Conservation (phyloP, 2,888 invertebrate species). For the Clanis bilineata region DNA sequence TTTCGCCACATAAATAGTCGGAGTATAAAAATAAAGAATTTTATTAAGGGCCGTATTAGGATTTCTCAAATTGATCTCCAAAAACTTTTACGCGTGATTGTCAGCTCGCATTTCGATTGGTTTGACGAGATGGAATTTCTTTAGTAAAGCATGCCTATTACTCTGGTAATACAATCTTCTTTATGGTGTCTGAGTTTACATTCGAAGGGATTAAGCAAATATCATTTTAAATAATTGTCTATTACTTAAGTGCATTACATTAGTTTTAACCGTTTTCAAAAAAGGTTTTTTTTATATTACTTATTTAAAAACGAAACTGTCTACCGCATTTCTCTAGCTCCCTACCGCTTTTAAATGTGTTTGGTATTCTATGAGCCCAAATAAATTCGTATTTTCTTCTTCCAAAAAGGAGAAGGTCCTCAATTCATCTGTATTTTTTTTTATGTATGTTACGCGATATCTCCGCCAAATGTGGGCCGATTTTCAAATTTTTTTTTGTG, state of each 20-base stretch:
- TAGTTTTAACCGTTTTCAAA: not conserved
- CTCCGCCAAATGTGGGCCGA: too few relatives aligned
- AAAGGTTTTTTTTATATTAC: too few relatives aligned
- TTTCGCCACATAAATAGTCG: not conserved
- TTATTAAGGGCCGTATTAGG: not conserved
- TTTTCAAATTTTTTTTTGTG: too few relatives aligned
- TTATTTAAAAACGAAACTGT: too few relatives aligned
- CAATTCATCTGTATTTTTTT: too few relatives aligned
- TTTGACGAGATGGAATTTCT: not conserved
- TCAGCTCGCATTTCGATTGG: not conserved
- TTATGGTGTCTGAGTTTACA: not conserved
- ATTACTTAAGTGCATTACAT: not conserved
- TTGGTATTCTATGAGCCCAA: too few relatives aligned
- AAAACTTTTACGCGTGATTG: not conserved
- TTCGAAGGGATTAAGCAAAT: not conserved
- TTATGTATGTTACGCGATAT: too few relatives aligned
- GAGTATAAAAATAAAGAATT: not conserved
- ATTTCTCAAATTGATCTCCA: not conserved
- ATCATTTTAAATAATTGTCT: not conserved
- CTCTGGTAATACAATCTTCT: not conserved
- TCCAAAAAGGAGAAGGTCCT: too few relatives aligned
- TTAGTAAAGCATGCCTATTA: not conserved
- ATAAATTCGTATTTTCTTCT: too few relatives aligned
- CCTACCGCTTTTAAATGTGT: too few relatives aligned
- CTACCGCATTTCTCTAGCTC: too few relatives aligned